Conservation (phyloP, 2,888 invertebrate species). For the Tetranychus piercei region DNA sequence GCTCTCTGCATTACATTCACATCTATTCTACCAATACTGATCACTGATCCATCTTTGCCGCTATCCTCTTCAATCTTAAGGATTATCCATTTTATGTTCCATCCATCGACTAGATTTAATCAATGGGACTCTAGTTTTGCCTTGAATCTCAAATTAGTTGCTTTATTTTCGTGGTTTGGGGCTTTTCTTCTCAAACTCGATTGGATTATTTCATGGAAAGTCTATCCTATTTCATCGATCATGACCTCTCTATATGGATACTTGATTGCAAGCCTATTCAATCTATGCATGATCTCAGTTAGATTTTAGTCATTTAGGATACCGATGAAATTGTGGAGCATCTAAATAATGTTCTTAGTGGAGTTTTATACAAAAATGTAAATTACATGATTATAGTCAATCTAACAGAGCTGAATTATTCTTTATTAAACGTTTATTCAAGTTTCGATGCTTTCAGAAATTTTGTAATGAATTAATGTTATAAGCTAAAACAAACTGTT, state of each 20-base stretch:
- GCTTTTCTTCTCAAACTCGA: slow-evolving; percentile 9
- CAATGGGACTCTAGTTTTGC: background rate
- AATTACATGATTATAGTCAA: no score
- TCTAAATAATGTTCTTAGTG: no score
- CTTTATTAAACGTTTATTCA: no score
- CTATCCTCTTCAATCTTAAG: background rate
- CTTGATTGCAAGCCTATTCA: background rate
- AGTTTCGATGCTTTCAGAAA: no score
- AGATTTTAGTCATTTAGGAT: background rate
- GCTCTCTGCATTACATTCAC: background rate
- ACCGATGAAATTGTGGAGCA: no score
- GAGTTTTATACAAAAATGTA: no score
- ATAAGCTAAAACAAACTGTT: no score
- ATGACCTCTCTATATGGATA: background rate
- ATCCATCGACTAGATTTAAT: background rate
- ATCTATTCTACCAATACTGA: background rate
- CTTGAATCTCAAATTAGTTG: background rate
- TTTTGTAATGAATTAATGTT: no score
- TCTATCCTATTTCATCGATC: slow-evolving; percentile 6
- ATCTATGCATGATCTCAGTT: background rate
- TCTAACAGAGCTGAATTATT: no score
- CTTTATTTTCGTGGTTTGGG: background rate
- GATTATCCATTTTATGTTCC: background rate
- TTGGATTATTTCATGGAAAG: slow-evolving; percentile 7
- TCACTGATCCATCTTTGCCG: background rate